Evolutionary conservation across 2,113 vertebrate genomes (phyloP), one percentile per base, ranked within the genome.

Genomic region (Tychaedon coryphoeus): DNA sequence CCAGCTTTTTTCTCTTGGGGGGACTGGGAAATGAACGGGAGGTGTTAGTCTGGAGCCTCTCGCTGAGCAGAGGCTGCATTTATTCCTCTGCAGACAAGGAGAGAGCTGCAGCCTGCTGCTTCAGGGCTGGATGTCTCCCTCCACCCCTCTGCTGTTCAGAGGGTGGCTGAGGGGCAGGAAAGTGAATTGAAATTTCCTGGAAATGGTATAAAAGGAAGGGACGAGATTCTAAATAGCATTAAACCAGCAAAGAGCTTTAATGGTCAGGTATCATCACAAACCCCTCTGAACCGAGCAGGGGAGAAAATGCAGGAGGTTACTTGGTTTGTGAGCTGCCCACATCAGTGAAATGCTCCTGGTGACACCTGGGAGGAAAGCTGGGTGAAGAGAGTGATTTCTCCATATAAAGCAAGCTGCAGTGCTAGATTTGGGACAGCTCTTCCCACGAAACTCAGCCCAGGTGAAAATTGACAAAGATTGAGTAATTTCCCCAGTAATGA

Each of bases 221-320:
- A 93, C 5, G 24, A 48, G 74, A 79, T 91, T 93, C 81, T 92
- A 94, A 96, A 72, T 77, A 92, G 71, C 67, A 42, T 60, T 60
- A 77, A 94, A 84, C 31, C 64, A 56, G 73, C 87, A 92, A 65
- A 94, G 90, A 93, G 86, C 84, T 93, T 79, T 94, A 90, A 93
- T 90, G 93, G 90, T 66, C 77, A n/a, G 10, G 16, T 26, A 58
- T 48, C 84, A n/a, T 82, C 13, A 1, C 81, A 85, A 92, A 88
- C 12, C 70, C 76, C 40, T 74, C 80, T 60, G 56, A 87, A 79
- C 31, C 43, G 72, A 47, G 72, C 60, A 48, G 31, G 58, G 67
- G 34, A 34, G 50, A 40, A 61, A 70, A 76, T 40, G n/a, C 5
- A 29, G 90, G 36, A 90, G 85, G 85, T 82, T 79, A 47, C 85